Percentiles rank a stretch among this genome's conserved stretches.
Evolutionary conservation across 2,888 invertebrate genomes (phyloP).

Genomic region (Ophioninae sp.): DNA sequence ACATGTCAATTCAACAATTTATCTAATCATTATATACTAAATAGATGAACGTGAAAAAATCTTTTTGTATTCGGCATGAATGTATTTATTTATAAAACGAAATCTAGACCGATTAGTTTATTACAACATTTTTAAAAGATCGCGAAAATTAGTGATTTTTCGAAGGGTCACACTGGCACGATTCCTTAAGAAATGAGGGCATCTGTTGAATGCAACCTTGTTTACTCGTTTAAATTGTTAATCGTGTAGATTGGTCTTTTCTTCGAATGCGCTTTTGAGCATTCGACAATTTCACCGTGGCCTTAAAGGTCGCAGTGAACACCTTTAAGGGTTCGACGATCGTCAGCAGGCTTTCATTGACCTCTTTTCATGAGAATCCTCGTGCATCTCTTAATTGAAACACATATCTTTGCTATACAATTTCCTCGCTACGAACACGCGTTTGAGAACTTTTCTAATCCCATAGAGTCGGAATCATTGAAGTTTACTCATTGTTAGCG

Average conservation of each 20-base stretch:
- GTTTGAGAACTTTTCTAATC: background rate
- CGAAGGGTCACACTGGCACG: too few species aligned
- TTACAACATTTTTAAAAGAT: too few species aligned
- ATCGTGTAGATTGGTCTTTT: slow-evolving; percentile 18
- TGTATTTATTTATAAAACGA: too few species aligned
- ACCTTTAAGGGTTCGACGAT: slow-evolving; percentile 17
- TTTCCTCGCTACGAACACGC: background rate
- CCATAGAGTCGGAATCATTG: background rate
- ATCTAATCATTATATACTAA: too few species aligned
- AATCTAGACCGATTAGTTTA: too few species aligned
- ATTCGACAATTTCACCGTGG: slow-evolving; percentile 9
- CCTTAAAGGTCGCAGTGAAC: too few species aligned
- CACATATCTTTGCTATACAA: background rate
- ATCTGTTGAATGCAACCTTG: background rate
- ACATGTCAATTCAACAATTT: too few species aligned
- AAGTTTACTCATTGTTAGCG: background rate
- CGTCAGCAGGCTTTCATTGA: slow-evolving; percentile 46
- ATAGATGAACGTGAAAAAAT: too few species aligned
- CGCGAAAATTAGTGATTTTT: too few species aligned
- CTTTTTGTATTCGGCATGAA: too few species aligned
- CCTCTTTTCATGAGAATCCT: slow-evolving; percentile 35
- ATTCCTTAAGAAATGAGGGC: background rate
- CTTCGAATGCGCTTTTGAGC: slow-evolving; percentile 24
- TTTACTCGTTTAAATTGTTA: background rate
- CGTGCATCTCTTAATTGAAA: slow-evolving; percentile 19